Percentiles rank a stretch among this genome's conserved stretches.
phyloP scores from a whole-genome alignment of 2,113 vertebrate genomes.

The Clarias batrachus region DNA sequence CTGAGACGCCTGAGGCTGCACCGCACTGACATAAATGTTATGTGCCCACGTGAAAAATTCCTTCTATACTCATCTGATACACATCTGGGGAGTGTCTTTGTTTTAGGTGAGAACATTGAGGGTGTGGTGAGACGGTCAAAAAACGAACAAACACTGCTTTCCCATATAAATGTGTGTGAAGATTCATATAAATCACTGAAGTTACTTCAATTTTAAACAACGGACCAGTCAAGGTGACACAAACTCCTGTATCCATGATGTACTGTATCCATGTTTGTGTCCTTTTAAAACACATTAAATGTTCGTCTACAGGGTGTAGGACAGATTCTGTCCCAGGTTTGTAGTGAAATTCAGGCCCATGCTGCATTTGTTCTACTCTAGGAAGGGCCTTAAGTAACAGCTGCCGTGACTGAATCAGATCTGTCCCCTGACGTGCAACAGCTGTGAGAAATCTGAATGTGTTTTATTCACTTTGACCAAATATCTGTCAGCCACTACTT shows the following conservation, averaged over 20 bases:
- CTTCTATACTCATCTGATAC: constrained; percentile 23
- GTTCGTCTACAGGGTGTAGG: constrained; percentile 34
- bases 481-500: not conserved
- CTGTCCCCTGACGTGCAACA: not conserved
- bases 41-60: not conserved
- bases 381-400: constrained; percentile 17
- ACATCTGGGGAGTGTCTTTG: constrained; percentile 35
- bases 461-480: not conserved
- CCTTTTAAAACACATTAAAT: not conserved
- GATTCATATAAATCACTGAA: not conserved
- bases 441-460: constrained; percentile 5
- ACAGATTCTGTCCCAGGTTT: not conserved
- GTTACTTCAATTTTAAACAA: not conserved
- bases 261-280: not conserved
- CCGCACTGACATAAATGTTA: not conserved
- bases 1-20: not conserved
- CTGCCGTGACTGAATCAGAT: constrained; percentile 10
- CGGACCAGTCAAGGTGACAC: not conserved
- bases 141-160: constrained; percentile 5
- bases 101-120: constrained; percentile 15
- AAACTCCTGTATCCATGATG: not conserved
- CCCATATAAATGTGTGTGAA: not conserved
- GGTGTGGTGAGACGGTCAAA: not conserved
- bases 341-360: not conserved
- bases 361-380: constrained; percentile 1